A percentile compares a stretch with the other conserved stretches of the same genome.
These are phyloP conservation scores for Tragelaphus buxtoni DNA, from an alignment of 2,113 vertebrate genomes.

Conservation along the genomic window DNA sequence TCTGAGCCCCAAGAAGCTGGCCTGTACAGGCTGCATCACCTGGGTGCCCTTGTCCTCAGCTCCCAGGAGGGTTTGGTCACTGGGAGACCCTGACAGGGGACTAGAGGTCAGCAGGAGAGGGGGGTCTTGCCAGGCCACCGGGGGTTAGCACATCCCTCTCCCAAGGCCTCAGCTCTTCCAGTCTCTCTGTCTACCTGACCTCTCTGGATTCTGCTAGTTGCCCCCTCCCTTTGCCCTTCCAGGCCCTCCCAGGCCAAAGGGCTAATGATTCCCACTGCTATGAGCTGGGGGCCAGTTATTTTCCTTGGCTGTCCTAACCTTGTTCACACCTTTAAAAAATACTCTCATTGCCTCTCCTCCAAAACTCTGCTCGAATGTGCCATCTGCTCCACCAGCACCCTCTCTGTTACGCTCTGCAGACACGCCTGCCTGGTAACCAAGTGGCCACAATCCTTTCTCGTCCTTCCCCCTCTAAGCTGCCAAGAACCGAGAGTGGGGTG, in stretches of 20 bases:
- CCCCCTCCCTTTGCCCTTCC: neutral
- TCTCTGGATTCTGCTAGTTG: neutral
- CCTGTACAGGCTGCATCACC: rapidly evolving
- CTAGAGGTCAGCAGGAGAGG: rapidly evolving
- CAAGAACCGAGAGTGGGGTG: neutral
- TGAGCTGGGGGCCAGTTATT: no score
- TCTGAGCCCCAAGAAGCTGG: neutral
- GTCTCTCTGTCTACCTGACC: no score
- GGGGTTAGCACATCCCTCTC: neutral
- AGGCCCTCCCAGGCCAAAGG: neutral
- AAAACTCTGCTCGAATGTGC: neutral
- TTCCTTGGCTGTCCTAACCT: neutral
- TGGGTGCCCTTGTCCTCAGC: rapidly evolving
- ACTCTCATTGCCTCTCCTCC: no score
- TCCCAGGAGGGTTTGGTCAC: neutral
- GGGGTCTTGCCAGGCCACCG: neutral
- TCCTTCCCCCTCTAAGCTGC: neutral
- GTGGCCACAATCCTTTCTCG: neutral
- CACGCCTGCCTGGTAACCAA: neutral
- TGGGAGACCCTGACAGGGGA: neutral
- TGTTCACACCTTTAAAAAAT: neutral
- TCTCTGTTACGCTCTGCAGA: neutral
- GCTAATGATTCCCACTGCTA: neutral
- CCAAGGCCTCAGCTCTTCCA: neutral
- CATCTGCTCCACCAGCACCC: neutral